Base-by-base conservation (phyloP, 2,113 vertebrate genomes). In the Dromiciops gliroides region DNA sequence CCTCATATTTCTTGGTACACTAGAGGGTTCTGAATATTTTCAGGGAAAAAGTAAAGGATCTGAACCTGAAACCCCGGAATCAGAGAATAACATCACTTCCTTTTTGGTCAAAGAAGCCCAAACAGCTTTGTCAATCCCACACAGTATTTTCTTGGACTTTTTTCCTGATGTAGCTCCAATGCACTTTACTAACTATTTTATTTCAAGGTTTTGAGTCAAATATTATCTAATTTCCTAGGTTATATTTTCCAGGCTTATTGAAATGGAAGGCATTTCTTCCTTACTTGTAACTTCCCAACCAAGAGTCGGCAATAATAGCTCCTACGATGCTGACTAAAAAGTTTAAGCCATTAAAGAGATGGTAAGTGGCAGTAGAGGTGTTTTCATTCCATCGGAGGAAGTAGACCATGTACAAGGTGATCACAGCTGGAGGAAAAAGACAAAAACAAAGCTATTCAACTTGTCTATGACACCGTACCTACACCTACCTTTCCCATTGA, bases 271-370 rank as follows among this genome's bases (percentile, higher is more conserved):
- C 47, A 89, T 31, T 49, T 49, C 89, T 12, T 49, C 89, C 89
- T 89, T 89, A 89, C 89, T 89, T 89, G 26, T 89, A 89, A 48
- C 47, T 89, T 49, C 89, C 89, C 89, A 89, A 49, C 47, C 89
- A 48, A 25, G 48, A 89, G 48, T 89, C 48, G 14, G 25, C 89
- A 31, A 49, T 10, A 8, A 89, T 89, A 23, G 48, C 48, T 89
- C 89, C 89, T 31, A 23, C 25, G 89, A 26, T 89, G 48, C 48
- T 89, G 48, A 89, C n/a, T n/a, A 89, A 89, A 49, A 48, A 89
- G 48, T 49, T 26, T 49, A 89, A 31, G 24, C 89, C 48, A 0
- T 49, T 89, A 49, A 89, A 49, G 89, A 31, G 47, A 49, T 89
- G 48, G 48, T 89, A 89, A 14, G 48, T 49, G 48, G 89, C 25